A percentile compares a stretch with the other conserved stretches of the same genome.
Evolutionary conservation across 1,140 invertebrate species (phyloP).

Genomic region (Caenorhabditis latens): DNA sequence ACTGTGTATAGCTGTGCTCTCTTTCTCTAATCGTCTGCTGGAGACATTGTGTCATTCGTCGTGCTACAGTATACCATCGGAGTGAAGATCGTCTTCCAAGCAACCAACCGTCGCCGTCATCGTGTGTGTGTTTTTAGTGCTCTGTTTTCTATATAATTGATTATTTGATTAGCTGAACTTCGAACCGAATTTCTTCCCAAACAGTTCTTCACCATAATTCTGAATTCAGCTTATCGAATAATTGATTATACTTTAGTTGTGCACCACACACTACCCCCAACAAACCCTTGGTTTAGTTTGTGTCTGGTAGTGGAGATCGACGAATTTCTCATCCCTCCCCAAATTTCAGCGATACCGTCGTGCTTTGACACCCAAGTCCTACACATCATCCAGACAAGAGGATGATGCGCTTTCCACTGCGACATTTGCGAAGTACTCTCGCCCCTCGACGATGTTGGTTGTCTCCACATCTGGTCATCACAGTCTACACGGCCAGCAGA

Average conservation of each 20-base stretch:
- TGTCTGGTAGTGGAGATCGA: not conserved
- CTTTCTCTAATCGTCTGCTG: not conserved
- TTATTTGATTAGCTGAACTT: no score
- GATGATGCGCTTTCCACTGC: conserved; percentile 11
- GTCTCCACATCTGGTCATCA: not conserved
- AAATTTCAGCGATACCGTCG: conserved; percentile 36
- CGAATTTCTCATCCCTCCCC: not conserved
- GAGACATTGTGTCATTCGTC: not conserved
- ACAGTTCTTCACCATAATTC: not conserved
- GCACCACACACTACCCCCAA: conserved; percentile 16
- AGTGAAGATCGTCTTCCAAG: not conserved
- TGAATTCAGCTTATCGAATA: not conserved
- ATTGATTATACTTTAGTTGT: not conserved
- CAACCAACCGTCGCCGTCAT: not conserved
- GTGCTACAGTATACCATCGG: not conserved
- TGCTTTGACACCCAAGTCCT: conserved; percentile 40
- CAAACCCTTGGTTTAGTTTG: conserved; percentile 44
- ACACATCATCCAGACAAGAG: conserved; percentile 18
- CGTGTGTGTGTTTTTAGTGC: not conserved
- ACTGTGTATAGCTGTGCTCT: not conserved
- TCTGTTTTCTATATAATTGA: not conserved
- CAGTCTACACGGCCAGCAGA: not conserved
- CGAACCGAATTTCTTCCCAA: no score
- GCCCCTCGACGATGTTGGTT: not conserved
- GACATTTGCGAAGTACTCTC: conserved; percentile 36